Evolutionary conservation across 2,113 vertebrate genomes (phyloP), one percentile per base, ranked within the genome.

Genomic region (Neodontobutis hainanensis): DNA sequence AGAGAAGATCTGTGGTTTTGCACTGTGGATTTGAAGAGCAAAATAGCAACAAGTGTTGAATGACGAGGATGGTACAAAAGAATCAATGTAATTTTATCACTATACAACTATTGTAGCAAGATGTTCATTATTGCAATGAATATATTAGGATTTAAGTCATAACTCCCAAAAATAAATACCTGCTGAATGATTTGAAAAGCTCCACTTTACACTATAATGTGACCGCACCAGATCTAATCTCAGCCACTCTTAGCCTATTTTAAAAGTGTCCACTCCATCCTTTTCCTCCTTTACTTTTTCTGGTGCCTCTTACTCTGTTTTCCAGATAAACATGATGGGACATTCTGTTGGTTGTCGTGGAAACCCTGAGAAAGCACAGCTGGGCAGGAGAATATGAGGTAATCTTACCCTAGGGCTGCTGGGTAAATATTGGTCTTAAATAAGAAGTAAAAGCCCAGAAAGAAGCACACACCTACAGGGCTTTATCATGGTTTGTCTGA

Each of bases 371-470:
- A 95, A 95, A 95, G 90, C 95, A 94, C 96, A 97, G 96, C 95
- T 97, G 95, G 93, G 95, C 87, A 90, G 79, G 77, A 90, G 93
- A 88, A 94, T 95, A 93, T 93, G 94, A 97, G 94, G 95, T 97
- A 96, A 97, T 96, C 95, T 94, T 90, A 94, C 90, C 94, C 83
- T 81, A 93, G 94, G 95, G 94, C 94, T 95, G 91, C 94, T 94
- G 92, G 91, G 95, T 93, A 97, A 98, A 96, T 95, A 95, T 95
- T 96, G 96, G 94, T 94, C 93, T 93, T 93, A 92, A 94, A 95
- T 94, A 92, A 94, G 91, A 92, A 95, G 95, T 92, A 93, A 94
- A 93, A 94, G 90, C 80, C 87, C 84, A 85, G 87, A 57, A 87
- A 89, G 77, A 83, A 69, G 32, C 63, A 70, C 61, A 73, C 55